phyloP scores from a whole-genome alignment of 2,113 vertebrate species.

The Brachirus orientalis region DNA sequence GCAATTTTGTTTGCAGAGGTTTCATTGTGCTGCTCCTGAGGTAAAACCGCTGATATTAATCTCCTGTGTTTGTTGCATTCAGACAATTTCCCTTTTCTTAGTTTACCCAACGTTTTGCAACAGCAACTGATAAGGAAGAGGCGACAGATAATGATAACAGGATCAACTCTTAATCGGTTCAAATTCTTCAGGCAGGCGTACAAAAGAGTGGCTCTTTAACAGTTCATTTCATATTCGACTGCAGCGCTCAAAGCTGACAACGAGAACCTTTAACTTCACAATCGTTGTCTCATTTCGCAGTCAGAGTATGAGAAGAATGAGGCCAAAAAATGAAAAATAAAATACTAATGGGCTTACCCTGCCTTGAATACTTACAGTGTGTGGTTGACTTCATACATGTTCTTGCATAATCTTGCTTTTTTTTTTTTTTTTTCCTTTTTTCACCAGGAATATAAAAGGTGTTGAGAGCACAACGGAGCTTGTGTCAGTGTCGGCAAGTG shows the following conservation, averaged over 20 bases:
- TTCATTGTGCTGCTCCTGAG: neutral
- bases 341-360: too few species aligned
- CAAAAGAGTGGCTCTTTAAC: conserved; percentile 45
- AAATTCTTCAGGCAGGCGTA: conserved; percentile 31
- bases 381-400: conserved; percentile 10
- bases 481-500: neutral
- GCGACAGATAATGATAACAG: conserved; percentile 26
- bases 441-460: conserved; percentile 2
- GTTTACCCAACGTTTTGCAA: conserved; percentile 15
- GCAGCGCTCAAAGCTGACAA: conserved; percentile 43
- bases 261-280: conserved; percentile 55
- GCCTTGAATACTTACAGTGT: too few species aligned
- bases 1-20: too few species aligned
- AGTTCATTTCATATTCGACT: conserved; percentile 54
- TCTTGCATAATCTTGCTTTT: neutral
- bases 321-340: conserved; percentile 19
- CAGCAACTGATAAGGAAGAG: conserved; percentile 30
- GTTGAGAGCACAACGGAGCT: conserved; percentile 17
- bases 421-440: neutral
- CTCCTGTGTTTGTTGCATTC: neutral
- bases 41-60: conserved; percentile 11
- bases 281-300: conserved; percentile 50
- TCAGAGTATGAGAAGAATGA: conserved; percentile 36
- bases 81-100: neutral
- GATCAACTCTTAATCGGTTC: conserved; percentile 35